Evolutionary conservation across 2,888 invertebrate genomes (phyloP).

Genomic region (Cephus pulcher): DNA sequence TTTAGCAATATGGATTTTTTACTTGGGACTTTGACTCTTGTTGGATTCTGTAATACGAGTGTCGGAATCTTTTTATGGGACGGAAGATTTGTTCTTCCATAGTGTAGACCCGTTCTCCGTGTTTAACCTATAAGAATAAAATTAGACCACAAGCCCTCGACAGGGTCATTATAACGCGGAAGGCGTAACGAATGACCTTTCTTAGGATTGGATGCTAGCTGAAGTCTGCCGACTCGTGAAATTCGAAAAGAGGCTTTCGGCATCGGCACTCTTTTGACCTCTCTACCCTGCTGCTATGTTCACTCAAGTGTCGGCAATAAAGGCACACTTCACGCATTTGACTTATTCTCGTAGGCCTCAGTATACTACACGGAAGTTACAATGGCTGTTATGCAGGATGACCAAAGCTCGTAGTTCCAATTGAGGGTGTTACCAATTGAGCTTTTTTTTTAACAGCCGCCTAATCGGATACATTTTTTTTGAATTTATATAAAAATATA

Average conservation of each 20-base stretch:
- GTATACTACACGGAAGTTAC: no score
- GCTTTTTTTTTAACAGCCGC: neutral
- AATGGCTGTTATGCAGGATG: no score
- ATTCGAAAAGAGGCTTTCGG: neutral
- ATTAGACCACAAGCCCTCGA: constrained; percentile 27
- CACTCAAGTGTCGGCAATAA: no score
- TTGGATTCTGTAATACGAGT: constrained; percentile 3
- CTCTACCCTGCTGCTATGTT: neutral
- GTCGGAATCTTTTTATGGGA: constrained; percentile 10
- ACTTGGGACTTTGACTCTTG: constrained; percentile 31
- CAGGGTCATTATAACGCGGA: constrained; percentile 27
- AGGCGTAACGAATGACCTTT: constrained; percentile 8
- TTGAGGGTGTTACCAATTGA: no score
- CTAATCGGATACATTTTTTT: neutral
- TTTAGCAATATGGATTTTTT: neutral
- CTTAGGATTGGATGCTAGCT: neutral
- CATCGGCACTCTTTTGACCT: neutral
- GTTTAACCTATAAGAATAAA: constrained; percentile 11
- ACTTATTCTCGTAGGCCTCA: no score
- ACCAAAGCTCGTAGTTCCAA: no score
- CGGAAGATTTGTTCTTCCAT: neutral
- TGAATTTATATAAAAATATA: neutral
- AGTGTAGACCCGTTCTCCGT: neutral
- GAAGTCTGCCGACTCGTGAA: neutral
- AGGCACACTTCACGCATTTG: no score